A percentile compares a stretch with the other conserved stretches of the same genome.
phyloP scores from a whole-genome alignment of 2,888 invertebrate species.

The Uropetala carovei region DNA sequence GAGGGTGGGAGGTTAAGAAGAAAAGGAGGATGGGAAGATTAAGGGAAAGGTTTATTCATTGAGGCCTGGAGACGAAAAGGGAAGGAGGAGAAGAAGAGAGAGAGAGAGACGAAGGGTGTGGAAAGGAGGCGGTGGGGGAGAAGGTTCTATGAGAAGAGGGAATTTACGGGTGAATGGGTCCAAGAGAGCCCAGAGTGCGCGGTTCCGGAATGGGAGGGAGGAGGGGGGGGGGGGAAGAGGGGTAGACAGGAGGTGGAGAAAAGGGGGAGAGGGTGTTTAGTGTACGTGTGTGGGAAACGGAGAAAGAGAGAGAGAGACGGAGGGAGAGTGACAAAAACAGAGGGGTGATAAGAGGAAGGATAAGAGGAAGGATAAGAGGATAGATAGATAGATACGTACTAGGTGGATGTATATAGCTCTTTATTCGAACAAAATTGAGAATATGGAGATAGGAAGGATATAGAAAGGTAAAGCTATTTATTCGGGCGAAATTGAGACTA shows the following conservation, averaged over 20 bases:
- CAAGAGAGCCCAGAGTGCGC: not conserved
- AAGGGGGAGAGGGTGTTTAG: not conserved
- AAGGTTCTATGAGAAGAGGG: not conserved
- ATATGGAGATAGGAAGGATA: too few relatives aligned
- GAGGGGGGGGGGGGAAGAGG: not conserved
- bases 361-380: too few relatives aligned
- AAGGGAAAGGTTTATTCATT: constrained; percentile 13
- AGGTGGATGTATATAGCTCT: too few relatives aligned
- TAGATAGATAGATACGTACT: too few relatives aligned
- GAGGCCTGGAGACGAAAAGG: not conserved
- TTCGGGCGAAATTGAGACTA: too few relatives aligned
- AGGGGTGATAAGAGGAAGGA: too few relatives aligned
- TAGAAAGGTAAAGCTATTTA: too few relatives aligned
- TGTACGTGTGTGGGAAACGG: not conserved
- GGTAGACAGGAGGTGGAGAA: not conserved
- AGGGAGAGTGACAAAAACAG: too few relatives aligned
- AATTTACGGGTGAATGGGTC: constrained; percentile 13
- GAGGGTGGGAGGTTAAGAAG: too few relatives aligned
- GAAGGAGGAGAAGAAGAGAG: not conserved
- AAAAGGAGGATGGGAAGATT: not conserved
- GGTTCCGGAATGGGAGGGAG: not conserved
- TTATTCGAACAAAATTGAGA: too few relatives aligned
- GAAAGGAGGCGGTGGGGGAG: not conserved
- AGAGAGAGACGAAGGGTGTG: too few relatives aligned
- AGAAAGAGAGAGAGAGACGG: not conserved